Percentiles rank a stretch among this genome's conserved stretches.
These are phyloP conservation scores for Antheraea pernyi DNA, from an alignment of 1,140 invertebrate species.

Conservation along the genomic window DNA sequence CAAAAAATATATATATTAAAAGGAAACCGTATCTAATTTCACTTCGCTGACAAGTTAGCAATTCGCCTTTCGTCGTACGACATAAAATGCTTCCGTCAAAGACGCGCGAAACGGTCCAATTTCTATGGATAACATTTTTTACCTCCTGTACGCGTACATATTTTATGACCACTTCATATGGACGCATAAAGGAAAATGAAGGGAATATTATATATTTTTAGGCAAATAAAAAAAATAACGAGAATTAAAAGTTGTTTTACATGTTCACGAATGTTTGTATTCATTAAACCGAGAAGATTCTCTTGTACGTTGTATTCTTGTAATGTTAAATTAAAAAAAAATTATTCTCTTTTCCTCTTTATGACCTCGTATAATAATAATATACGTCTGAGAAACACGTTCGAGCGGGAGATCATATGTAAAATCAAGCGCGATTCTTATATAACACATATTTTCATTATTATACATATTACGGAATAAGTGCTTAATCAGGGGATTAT, in stretches of 20 bases:
- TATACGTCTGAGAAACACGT: too few relatives aligned
- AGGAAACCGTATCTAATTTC: conserved; percentile 8
- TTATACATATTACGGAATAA: too few relatives aligned
- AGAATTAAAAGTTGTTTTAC: neutral
- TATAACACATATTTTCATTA: too few relatives aligned
- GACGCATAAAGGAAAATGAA: neutral
- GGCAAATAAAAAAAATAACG: neutral
- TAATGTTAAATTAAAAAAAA: too few relatives aligned
- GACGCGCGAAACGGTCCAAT: neutral
- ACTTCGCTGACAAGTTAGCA: neutral
- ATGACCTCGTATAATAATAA: too few relatives aligned
- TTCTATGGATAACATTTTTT: conserved; percentile 6
- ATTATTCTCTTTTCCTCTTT: too few relatives aligned
- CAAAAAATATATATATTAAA: neutral
- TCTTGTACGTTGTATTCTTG: too few relatives aligned
- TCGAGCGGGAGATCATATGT: too few relatives aligned
- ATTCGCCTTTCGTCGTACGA: conserved; percentile 6
- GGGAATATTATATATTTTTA: neutral
- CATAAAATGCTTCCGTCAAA: conserved; percentile 7
- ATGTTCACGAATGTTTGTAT: neutral
- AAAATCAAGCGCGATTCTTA: too few relatives aligned
- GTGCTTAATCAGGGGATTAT: too few relatives aligned
- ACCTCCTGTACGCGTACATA: neutral
- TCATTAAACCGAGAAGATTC: neutral
- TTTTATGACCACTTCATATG: conserved; percentile 6